phyloP scores from a whole-genome alignment of 2,888 invertebrate species.

The Chalcosyrphus nemorum region DNA sequence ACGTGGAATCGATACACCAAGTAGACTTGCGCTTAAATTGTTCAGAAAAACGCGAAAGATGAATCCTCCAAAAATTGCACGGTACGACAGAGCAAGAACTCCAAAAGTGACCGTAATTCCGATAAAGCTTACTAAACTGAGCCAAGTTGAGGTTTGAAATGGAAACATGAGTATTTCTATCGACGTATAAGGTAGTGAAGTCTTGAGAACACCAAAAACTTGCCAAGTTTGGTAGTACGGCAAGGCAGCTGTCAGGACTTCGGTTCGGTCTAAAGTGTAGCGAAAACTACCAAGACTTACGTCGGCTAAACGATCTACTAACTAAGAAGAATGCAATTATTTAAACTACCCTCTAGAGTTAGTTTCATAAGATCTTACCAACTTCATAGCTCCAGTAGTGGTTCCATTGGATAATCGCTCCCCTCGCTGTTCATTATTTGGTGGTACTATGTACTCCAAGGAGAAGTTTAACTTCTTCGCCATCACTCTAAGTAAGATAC shows the following conservation, averaged over 20 bases:
- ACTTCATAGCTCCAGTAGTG: conserved; percentile 73
- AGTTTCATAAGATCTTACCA: conserved; percentile 62
- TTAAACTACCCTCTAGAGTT: too few species aligned
- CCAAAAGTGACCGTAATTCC: conserved; percentile 19
- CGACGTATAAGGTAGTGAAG: conserved; percentile 68
- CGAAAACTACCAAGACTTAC: conserved; percentile 75
- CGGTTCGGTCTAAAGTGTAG: conserved; percentile 72
- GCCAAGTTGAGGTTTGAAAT: conserved; percentile 74
- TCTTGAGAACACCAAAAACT: conserved; percentile 63
- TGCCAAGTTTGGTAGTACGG: conserved; percentile 75
- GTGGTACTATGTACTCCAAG: conserved; percentile 62
- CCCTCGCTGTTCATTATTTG: conserved; percentile 73
- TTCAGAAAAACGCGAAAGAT: conserved; percentile 7
- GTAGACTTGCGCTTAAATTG: conserved; percentile 7
- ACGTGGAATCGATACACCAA: conserved; percentile 40
- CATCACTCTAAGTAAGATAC: conserved; percentile 71
- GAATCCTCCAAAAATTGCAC: not conserved
- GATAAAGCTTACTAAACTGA: conserved; percentile 65
- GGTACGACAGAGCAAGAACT: not conserved
- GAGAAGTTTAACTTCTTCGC: conserved; percentile 74
- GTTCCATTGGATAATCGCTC: conserved; percentile 72
- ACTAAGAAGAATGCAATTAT: conserved; percentile 41
- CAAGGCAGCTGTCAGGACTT: conserved; percentile 70
- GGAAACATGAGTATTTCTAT: conserved; percentile 74
- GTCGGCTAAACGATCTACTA: conserved; percentile 69